Evolutionary conservation across 1,140 invertebrate genomes (phyloP).

Genomic region (Acromyrmex heyeri): DNA sequence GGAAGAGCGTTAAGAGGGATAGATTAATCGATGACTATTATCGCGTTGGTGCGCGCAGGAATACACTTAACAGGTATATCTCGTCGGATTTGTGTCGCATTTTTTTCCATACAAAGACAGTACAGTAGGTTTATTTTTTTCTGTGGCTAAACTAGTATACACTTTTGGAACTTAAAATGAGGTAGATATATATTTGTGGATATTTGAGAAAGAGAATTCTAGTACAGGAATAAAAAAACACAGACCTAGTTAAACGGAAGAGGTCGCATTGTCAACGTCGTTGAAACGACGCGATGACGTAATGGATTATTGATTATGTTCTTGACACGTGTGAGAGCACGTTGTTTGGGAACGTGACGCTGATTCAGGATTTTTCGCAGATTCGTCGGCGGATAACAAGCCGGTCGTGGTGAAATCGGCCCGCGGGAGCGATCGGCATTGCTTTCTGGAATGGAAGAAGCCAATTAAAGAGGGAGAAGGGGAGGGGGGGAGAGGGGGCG

Average conservation of each 20-base stretch:
- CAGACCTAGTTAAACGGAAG: neutral
- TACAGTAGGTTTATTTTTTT: neutral
- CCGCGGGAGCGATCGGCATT: constrained; percentile 2
- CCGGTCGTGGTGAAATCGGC: neutral
- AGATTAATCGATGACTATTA: constrained; percentile 66
- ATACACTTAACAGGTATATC: constrained; percentile 20
- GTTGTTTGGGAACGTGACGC: constrained; percentile 7
- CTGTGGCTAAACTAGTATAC: too few species aligned
- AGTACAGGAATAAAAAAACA: too few species aligned
- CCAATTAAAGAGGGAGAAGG: constrained; percentile 64
- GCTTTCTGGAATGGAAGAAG: constrained; percentile 30
- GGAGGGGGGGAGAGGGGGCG: neutral
- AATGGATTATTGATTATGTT: constrained; percentile 26
- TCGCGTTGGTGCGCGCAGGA: constrained; percentile 31
- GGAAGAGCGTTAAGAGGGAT: neutral
- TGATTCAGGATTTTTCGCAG: neutral
- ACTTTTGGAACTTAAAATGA: too few species aligned
- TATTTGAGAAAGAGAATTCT: too few species aligned
- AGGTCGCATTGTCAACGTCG: neutral
- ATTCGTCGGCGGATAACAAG: constrained; percentile 55
- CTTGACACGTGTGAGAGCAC: constrained; percentile 19
- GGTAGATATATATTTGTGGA: too few species aligned
- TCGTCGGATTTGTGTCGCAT: neutral
- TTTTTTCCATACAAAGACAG: neutral
- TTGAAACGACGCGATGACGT: neutral